Evolutionary conservation across 2,797 vertebrate genomes (phyloP).

Genomic region (Naso thynnoides): DNA sequence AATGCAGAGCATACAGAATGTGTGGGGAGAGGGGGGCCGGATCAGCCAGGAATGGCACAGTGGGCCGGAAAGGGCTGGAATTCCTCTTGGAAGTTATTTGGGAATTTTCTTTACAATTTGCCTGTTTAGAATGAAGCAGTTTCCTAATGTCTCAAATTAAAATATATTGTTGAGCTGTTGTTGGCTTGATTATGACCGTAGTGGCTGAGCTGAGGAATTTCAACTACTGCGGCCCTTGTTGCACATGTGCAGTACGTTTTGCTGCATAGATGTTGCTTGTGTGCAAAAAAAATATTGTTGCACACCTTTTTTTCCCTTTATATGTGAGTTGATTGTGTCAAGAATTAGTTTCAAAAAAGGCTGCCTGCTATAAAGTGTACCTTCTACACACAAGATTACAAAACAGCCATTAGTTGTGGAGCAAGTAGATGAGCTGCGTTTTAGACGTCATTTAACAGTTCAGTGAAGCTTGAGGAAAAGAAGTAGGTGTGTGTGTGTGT

Average conservation of each 20-base stretch:
- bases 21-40: conserved; percentile 50
- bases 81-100: conserved; percentile 74
- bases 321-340: conserved; percentile 1
- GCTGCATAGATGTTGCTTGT: not conserved
- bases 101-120: conserved; percentile 72
- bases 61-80: conserved; percentile 74
- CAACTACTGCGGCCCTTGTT: conserved; percentile 34
- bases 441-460: conserved; percentile 41
- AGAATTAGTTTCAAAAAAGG: conserved; percentile 24
- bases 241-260: conserved; percentile 27
- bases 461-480: conserved; percentile 30
- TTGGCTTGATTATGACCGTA: conserved; percentile 14
- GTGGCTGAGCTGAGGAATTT: conserved; percentile 41
- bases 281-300: not conserved
- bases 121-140: conserved; percentile 50
- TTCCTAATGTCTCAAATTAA: conserved; percentile 36
- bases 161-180: conserved; percentile 29
- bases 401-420: conserved; percentile 28
- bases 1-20: conserved; percentile 74
- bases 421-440: conserved; percentile 44
- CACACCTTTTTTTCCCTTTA: not conserved
- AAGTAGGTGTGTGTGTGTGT: not conserved
- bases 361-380: conserved; percentile 8
- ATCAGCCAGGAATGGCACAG: conserved; percentile 74
- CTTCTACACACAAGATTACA: conserved; percentile 31